phyloP scores from a whole-genome alignment of 2,888 invertebrate species.

The Heliconius ethilla region DNA sequence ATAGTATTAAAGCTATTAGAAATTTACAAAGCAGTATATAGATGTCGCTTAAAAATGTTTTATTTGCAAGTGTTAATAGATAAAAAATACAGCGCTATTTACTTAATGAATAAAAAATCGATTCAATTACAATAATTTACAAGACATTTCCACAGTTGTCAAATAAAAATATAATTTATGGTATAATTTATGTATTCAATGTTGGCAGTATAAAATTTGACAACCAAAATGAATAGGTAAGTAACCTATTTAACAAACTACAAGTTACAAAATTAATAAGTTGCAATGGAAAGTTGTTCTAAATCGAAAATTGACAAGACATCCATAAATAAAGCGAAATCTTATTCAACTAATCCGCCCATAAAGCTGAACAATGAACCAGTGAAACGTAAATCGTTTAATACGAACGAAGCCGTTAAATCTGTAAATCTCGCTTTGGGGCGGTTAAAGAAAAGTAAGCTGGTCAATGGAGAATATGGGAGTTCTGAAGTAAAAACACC shows the following conservation, averaged over 20 bases:
- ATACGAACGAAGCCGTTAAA: slow-evolving; percentile 62
- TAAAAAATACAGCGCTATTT: not conserved
- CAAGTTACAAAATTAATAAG: slow-evolving; percentile 50
- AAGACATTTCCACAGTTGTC: too few species aligned
- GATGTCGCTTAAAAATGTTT: slow-evolving; percentile 1
- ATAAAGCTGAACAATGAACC: slow-evolving; percentile 55
- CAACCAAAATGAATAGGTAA: slow-evolving; percentile 9
- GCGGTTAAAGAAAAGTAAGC: slow-evolving; percentile 66
- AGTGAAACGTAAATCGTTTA: slow-evolving; percentile 63
- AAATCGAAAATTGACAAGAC: slow-evolving; percentile 57
- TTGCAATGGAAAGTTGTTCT: slow-evolving; percentile 62
- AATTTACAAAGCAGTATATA: slow-evolving; percentile 7
- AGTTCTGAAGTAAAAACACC: slow-evolving; percentile 45
- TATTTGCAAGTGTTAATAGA: not conserved
- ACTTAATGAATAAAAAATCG: not conserved
- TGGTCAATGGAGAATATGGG: slow-evolving; percentile 57
- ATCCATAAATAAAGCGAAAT: slow-evolving; percentile 58
- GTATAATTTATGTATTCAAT: not conserved
- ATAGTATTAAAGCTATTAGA: not conserved
- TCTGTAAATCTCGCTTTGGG: slow-evolving; percentile 65
- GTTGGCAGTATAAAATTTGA: slow-evolving; percentile 17
- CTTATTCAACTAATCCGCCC: slow-evolving; percentile 51
- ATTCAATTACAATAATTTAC: not conserved
- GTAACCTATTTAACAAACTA: not conserved
- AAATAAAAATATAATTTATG: not conserved